Percentiles rank a stretch among this genome's conserved stretches.
phyloP scores from a whole-genome alignment of 2,797 vertebrate genomes.

The Pseudochirops corinnae region DNA sequence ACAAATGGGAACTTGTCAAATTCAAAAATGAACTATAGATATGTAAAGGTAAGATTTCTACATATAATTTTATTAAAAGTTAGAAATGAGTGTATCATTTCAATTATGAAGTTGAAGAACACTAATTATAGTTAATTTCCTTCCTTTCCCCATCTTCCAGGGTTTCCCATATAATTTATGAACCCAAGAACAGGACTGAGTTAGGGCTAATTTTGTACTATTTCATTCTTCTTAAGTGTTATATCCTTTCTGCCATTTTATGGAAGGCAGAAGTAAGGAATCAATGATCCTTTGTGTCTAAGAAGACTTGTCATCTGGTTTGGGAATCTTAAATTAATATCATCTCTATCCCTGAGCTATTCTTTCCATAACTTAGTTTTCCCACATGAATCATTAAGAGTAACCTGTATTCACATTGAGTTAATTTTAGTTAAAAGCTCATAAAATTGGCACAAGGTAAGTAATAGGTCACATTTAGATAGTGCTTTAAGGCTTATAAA shows the following conservation, averaged over 20 bases:
- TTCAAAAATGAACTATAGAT: not conserved
- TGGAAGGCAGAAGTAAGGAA: not conserved
- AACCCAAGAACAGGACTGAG: constrained; percentile 6
- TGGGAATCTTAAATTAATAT: constrained; percentile 34
- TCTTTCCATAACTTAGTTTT: constrained; percentile 35
- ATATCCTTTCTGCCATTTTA: not conserved
- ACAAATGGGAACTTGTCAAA: not conserved
- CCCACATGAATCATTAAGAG: not conserved
- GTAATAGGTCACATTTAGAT: not conserved
- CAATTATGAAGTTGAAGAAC: not conserved
- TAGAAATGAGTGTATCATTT: not conserved
- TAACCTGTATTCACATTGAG: not conserved
- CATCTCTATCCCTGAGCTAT: constrained; percentile 34
- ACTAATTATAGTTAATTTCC: not conserved
- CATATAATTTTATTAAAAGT: not conserved
- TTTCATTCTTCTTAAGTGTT: constrained; percentile 9
- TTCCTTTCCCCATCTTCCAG: not conserved
- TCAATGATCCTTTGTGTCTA: constrained; percentile 49
- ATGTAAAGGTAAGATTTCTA: not conserved
- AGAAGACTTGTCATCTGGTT: constrained; percentile 18
- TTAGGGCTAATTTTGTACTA: not conserved
- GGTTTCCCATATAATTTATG: not conserved
- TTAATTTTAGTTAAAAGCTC: constrained; percentile 5
- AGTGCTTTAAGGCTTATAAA: not conserved
- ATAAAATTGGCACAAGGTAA: not conserved